phyloP scores from a whole-genome alignment of 1,140 invertebrate genomes.

The Aphidius gifuensis region DNA sequence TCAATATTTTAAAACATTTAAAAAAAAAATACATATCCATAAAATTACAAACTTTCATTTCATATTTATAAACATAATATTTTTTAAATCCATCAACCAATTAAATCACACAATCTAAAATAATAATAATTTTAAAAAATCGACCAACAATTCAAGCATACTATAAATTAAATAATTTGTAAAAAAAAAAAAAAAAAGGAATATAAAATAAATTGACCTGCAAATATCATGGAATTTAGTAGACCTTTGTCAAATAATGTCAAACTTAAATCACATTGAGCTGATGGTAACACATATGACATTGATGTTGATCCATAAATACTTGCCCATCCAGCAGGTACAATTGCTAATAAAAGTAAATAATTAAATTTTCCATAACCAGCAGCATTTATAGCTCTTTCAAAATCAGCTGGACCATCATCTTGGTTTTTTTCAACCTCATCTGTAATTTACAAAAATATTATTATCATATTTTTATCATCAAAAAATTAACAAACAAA shows the following conservation, averaged over 20 bases:
- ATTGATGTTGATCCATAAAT: constrained; percentile 43
- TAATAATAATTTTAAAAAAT: no score
- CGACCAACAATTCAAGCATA: no score
- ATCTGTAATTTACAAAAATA: constrained; percentile 26
- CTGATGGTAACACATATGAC: constrained; percentile 44
- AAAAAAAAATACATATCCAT: no score
- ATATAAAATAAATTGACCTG: constrained; percentile 39
- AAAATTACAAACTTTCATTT: no score
- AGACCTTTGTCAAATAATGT: constrained; percentile 45
- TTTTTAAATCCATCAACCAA: no score
- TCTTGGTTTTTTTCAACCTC: constrained; percentile 29
- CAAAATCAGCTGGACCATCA: constrained; percentile 38
- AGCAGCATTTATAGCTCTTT: constrained; percentile 35
- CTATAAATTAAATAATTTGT: no score
- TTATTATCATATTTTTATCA: constrained; percentile 7
- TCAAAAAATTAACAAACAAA: no score
- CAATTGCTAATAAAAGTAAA: constrained; percentile 39
- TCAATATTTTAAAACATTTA: no score
- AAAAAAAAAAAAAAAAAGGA: constrained; percentile 15
- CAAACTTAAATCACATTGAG: constrained; percentile 44
- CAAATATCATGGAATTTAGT: constrained; percentile 50
- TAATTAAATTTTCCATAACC: constrained; percentile 50
- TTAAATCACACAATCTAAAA: no score
- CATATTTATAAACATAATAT: no score
- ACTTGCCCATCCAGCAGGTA: constrained; percentile 42